phyloP scores from a whole-genome alignment of 2,888 invertebrate species.

The Ormyrus nitidulus region DNA sequence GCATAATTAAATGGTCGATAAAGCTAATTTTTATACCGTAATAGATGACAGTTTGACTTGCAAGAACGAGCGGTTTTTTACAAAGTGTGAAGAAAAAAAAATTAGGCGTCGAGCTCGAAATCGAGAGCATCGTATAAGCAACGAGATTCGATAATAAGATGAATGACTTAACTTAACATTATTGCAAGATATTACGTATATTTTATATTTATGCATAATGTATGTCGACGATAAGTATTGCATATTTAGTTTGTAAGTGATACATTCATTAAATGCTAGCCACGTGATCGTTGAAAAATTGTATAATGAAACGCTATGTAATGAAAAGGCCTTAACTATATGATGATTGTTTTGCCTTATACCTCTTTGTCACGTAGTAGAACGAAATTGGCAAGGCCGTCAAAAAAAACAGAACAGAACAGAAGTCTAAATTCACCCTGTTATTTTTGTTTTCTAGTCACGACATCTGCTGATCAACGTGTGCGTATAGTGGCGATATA shows the following conservation, averaged over 20 bases:
- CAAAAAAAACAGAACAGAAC: neutral
- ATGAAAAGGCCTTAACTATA: constrained; percentile 45
- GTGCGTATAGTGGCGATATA: constrained; percentile 10
- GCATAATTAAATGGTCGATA: constrained; percentile 33
- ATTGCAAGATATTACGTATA: constrained; percentile 40
- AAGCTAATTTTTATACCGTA: constrained; percentile 46
- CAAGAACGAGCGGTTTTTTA: constrained; percentile 12
- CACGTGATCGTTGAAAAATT: constrained; percentile 43
- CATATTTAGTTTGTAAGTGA: constrained; percentile 42
- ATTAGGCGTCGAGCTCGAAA: neutral
- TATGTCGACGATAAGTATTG: constrained; percentile 35
- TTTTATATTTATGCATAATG: constrained; percentile 49
- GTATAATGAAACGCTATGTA: constrained; percentile 19
- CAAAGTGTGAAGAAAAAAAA: neutral
- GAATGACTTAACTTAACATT: constrained; percentile 45
- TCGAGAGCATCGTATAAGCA: constrained; percentile 10
- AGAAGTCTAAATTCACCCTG: neutral
- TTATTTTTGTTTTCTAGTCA: constrained; percentile 48
- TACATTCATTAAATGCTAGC: constrained; percentile 27
- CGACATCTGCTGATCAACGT: constrained; percentile 2
- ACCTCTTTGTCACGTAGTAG: constrained; percentile 30
- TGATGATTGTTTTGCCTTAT: constrained; percentile 45
- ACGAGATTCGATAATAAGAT: constrained; percentile 45
- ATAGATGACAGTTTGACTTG: neutral
- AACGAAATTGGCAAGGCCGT: constrained; percentile 48